Conservation (phyloP, 2,113 vertebrate genomes). For the Gnathonemus longibarbis region DNA sequence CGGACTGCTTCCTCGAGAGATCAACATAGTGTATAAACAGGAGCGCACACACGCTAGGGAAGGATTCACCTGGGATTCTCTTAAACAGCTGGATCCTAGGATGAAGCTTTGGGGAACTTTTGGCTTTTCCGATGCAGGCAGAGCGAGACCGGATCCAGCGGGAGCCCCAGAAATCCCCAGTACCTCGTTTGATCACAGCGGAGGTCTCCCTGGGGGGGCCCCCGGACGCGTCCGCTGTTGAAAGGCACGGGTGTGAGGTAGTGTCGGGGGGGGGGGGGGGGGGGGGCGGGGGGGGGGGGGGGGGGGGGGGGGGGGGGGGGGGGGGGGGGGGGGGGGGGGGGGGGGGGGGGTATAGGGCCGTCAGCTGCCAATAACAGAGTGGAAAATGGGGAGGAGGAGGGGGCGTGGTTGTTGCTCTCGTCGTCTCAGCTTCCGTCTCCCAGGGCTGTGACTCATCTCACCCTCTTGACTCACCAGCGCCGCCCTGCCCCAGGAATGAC, state of each 20-base stretch:
- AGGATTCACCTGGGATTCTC: not conserved
- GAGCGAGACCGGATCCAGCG: not conserved
- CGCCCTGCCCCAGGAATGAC: slow-evolving; percentile 3
- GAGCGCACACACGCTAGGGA: not conserved
- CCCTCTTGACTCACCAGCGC: not conserved
- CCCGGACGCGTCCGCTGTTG: not conserved
- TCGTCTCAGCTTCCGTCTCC: not conserved
- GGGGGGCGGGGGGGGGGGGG: not conserved
- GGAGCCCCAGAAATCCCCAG: slow-evolving; percentile 8
- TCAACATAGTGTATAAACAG: not conserved
- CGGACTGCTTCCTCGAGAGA: not conserved
- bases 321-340: not conserved
- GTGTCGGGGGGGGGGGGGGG: not conserved
- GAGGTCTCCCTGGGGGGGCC: slow-evolving; percentile 9
- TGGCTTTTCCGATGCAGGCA: not conserved
- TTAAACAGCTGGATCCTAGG: not conserved
- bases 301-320: not conserved
- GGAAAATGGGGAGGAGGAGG: slow-evolving; percentile 9
- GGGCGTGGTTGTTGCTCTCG: not conserved
- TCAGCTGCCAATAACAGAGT: not conserved
- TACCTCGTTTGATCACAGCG: not conserved
- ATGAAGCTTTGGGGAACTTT: not conserved
- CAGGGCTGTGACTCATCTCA: not conserved
- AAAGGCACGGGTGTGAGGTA: not conserved
- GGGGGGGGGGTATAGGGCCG: not conserved